A percentile compares a stretch with the other conserved stretches of the same genome.
phyloP scores from a whole-genome alignment of 1,140 invertebrate genomes.

The Spodoptera frugiperda region DNA sequence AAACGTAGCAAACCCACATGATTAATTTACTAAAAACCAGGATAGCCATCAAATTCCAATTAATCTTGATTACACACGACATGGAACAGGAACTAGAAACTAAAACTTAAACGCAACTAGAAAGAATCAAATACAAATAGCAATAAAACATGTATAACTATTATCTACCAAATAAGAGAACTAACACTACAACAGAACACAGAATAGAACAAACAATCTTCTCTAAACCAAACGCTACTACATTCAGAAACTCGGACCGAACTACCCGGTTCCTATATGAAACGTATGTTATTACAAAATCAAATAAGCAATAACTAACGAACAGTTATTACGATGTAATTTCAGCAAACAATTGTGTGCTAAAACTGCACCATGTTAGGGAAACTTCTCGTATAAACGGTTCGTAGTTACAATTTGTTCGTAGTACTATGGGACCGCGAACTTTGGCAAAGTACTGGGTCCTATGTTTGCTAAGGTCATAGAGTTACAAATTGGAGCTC shows the following conservation, averaged over 20 bases:
- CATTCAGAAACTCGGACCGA: not conserved
- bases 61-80: no score
- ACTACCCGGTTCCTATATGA: not conserved
- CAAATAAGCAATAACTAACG: conserved; percentile 24
- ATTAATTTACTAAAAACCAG: no score
- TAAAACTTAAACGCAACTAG: no score
- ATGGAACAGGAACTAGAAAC: no score
- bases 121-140: no score
- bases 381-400: conserved; percentile 17
- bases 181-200: not conserved
- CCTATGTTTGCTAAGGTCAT: conserved; percentile 26
- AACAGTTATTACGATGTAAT: conserved; percentile 23
- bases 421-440: conserved; percentile 6
- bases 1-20: no score
- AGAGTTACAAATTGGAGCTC: conserved; percentile 25
- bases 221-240: not conserved
- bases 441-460: conserved; percentile 13
- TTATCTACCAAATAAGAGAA: not conserved
- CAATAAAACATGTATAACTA: no score
- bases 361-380: conserved; percentile 16
- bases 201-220: not conserved
- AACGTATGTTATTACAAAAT: not conserved
- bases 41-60: no score
- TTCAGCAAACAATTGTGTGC: conserved; percentile 15
- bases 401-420: conserved; percentile 19